phyloP scores from a whole-genome alignment of 2,888 invertebrate genomes.

The Gordius sp. region DNA sequence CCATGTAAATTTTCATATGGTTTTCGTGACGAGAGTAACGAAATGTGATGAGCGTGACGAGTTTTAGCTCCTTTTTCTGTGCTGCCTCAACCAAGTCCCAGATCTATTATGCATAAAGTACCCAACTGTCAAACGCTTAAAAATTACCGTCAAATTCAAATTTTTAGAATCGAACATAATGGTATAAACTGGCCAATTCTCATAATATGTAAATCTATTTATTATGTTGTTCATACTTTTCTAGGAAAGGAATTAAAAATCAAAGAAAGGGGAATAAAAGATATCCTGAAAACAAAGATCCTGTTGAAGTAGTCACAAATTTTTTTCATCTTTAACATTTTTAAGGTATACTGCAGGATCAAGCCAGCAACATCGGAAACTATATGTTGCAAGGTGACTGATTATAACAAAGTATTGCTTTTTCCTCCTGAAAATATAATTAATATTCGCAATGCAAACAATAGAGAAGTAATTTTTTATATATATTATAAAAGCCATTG shows the following conservation, averaged over 20 bases:
- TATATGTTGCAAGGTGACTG: constrained; percentile 26
- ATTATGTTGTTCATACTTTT: not conserved
- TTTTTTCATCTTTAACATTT: not conserved
- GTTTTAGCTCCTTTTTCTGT: too few species aligned
- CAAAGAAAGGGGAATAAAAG: not conserved
- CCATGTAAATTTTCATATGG: too few species aligned
- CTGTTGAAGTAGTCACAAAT: not conserved
- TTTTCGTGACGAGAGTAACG: too few species aligned
- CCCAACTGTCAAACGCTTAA: too few species aligned
- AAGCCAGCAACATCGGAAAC: constrained; percentile 28
- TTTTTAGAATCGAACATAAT: not conserved
- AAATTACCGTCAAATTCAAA: constrained; percentile 1
- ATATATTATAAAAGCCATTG: not conserved
- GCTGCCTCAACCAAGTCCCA: too few species aligned
- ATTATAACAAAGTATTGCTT: constrained; percentile 27
- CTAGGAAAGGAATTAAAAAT: not conserved
- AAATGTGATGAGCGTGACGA: too few species aligned
- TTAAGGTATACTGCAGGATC: constrained; percentile 10
- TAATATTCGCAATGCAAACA: constrained; percentile 19
- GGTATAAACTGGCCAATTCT: not conserved
- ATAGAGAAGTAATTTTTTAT: constrained; percentile 21
- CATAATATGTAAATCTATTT: not conserved
- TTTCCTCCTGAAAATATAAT: constrained; percentile 26
- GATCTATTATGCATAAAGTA: too few species aligned
- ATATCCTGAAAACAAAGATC: constrained; percentile 8